Evolutionary conservation across 2,113 vertebrate genomes (phyloP).

Genomic region (Dryoscopus gambensis): DNA sequence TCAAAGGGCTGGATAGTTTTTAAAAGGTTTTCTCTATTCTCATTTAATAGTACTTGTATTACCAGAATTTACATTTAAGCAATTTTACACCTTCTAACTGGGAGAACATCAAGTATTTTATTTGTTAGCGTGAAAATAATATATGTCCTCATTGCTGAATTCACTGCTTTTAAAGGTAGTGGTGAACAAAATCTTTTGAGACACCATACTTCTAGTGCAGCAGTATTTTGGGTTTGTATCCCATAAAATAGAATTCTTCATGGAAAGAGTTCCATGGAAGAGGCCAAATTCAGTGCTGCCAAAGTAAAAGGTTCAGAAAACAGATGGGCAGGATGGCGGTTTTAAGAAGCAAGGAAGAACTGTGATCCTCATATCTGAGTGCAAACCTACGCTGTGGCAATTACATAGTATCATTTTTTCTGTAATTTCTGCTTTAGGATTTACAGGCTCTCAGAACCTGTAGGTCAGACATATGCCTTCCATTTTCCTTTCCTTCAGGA

Average conservation of each 20-base stretch:
- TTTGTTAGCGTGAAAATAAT: background rate
- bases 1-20: background rate
- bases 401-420: background rate
- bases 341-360: conserved; percentile 30
- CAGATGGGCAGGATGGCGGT: background rate
- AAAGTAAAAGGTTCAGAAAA: background rate
- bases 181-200: background rate
- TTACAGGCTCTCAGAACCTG: background rate
- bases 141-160: background rate
- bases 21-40: background rate
- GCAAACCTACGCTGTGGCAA: background rate
- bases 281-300: background rate
- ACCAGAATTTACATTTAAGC: background rate
- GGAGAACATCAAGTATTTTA: background rate
- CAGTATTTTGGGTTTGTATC: background rate
- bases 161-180: background rate
- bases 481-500: background rate
- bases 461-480: background rate
- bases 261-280: background rate
- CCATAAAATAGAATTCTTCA: background rate
- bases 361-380: conserved; percentile 2
- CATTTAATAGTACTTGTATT: background rate
- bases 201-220: background rate
- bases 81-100: background rate
- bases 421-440: background rate